Conservation (phyloP, 2,797 vertebrate genomes). For the Triplophysa yarkandensis region DNA sequence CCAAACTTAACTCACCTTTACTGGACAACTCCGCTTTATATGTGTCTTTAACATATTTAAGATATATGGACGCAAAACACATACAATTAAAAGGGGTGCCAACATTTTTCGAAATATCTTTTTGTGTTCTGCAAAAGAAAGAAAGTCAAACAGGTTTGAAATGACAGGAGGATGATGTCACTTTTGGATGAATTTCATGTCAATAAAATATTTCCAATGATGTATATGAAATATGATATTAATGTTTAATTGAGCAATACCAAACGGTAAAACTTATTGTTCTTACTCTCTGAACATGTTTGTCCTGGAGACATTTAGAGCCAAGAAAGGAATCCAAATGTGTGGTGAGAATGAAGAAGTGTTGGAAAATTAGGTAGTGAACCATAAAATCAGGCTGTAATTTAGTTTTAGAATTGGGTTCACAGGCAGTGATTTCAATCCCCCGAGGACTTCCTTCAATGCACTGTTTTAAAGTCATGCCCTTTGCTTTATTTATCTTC, state of each 20-base stretch:
- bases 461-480: constrained; percentile 68
- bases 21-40: not conserved
- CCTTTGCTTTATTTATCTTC: constrained; percentile 65
- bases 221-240: too few relatives aligned
- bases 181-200: too few relatives aligned
- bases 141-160: too few relatives aligned
- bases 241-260: constrained; percentile 41
- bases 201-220: too few relatives aligned
- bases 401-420: constrained; percentile 77
- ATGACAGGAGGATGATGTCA: too few relatives aligned
- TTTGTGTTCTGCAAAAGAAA: too few relatives aligned
- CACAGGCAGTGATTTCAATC: constrained; percentile 72
- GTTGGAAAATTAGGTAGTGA: constrained; percentile 72
- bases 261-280: constrained; percentile 32
- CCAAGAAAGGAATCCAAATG: constrained; percentile 53
- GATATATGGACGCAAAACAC: too few relatives aligned
- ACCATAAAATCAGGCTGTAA: constrained; percentile 83
- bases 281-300: constrained; percentile 49
- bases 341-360: constrained; percentile 52
- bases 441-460: constrained; percentile 69
- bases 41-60: too few relatives aligned
- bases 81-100: too few relatives aligned
- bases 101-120: too few relatives aligned
- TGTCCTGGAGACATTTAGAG: constrained; percentile 44
- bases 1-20: not conserved